Conservation (phyloP, 1,140 invertebrate genomes). For the Pseudomyrmex sp. region DNA sequence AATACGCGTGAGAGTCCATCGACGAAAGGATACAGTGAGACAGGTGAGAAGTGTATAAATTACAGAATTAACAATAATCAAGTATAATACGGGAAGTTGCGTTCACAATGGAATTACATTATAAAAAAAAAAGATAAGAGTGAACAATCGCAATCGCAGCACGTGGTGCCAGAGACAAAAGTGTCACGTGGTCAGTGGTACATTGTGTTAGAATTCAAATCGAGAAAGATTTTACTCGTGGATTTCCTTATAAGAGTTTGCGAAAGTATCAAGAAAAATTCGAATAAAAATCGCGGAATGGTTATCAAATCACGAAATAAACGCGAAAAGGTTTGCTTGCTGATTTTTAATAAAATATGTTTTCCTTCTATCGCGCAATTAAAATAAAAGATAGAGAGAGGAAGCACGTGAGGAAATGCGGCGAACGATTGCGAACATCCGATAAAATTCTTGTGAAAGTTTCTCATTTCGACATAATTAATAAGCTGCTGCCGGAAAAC, state of each 20-base stretch:
- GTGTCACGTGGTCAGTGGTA: constrained; percentile 63
- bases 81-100: neutral
- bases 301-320: constrained; percentile 6
- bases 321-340: neutral
- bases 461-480: constrained; percentile 18
- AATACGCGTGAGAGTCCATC: neutral
- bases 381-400: neutral
- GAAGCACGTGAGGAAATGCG: neutral
- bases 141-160: constrained; percentile 34
- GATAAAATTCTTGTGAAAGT: constrained; percentile 13
- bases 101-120: neutral
- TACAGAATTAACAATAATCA: neutral
- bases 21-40: constrained; percentile 31
- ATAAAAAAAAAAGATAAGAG: neutral
- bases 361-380: neutral
- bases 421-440: neutral
- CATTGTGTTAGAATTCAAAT: constrained; percentile 17
- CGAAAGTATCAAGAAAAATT: neutral
- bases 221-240: neutral
- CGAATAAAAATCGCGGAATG: neutral
- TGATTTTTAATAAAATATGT: neutral
- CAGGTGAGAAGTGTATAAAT: neutral
- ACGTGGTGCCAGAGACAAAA: constrained; percentile 59
- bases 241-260: neutral
- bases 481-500: neutral